Evolutionary conservation across 2,113 vertebrate genomes (phyloP).

Genomic region (Tricholaema leucomelas): DNA sequence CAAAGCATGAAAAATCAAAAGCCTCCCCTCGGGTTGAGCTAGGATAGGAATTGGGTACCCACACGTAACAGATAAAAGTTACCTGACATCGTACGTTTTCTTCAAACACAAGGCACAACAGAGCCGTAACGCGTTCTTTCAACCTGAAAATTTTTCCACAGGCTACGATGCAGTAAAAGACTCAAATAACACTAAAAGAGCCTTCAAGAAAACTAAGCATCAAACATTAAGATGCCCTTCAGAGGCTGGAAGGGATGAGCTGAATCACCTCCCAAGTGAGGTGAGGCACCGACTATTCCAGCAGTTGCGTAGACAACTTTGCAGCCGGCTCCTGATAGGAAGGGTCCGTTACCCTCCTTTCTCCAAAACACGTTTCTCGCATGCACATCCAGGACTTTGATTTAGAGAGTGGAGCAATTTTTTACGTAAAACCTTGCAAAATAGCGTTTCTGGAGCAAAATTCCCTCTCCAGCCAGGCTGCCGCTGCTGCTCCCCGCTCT

Average conservation of each 20-base stretch:
- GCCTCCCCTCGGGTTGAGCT: not conserved
- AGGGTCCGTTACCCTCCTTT: not conserved
- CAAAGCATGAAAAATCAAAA: not conserved
- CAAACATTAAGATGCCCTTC: not conserved
- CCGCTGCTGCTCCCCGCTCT: not conserved
- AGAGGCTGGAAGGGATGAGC: not conserved
- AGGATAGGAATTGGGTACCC: accelerated
- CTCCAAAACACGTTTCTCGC: not conserved
- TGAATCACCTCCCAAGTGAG: conserved; percentile 19
- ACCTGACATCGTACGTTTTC: not conserved
- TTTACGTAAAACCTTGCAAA: not conserved
- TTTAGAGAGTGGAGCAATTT: not conserved
- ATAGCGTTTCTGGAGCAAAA: not conserved
- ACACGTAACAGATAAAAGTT: not conserved
- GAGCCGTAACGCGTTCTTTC: not conserved
- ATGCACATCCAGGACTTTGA: not conserved
- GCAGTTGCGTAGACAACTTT: conserved; percentile 27
- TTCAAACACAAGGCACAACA: not conserved
- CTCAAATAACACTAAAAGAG: not conserved
- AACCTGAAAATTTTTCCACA: not conserved
- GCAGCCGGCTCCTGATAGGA: not conserved
- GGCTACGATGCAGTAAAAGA: not conserved
- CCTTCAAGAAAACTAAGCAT: not conserved
- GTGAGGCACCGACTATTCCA: not conserved
- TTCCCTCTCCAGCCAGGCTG: not conserved